Evolutionary conservation across 2,888 invertebrate species (phyloP).

Genomic region (Drosophila phalerata): DNA sequence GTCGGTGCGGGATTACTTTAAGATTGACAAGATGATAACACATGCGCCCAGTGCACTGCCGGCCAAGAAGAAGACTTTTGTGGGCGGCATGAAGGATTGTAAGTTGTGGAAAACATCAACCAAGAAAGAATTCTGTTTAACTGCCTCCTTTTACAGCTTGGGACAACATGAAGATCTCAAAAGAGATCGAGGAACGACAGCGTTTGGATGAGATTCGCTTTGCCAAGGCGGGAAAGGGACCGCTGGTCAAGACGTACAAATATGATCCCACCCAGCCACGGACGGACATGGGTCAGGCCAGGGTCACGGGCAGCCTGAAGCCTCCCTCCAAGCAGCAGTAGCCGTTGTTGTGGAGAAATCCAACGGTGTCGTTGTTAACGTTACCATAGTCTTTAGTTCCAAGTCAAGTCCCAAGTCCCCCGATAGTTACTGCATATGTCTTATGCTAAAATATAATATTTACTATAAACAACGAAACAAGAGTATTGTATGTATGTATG

Average conservation of each 20-base stretch:
- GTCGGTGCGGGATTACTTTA: slow-evolving; percentile 90
- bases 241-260: slow-evolving; percentile 94
- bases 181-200: slow-evolving; percentile 91
- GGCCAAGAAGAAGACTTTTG: slow-evolving; percentile 91
- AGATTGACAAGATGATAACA: slow-evolving; percentile 89
- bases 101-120: slow-evolving; percentile 81
- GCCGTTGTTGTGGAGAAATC: not conserved
- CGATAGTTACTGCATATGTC: slow-evolving; percentile 35
- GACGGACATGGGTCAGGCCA: not conserved
- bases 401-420: slow-evolving; percentile 43
- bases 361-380: slow-evolving; percentile 40
- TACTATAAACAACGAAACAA: slow-evolving; percentile 43
- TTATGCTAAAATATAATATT: slow-evolving; percentile 65
- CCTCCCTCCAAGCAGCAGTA: slow-evolving; percentile 45
- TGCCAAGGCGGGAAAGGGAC: slow-evolving; percentile 93
- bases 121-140: not conserved
- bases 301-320: slow-evolving; percentile 22
- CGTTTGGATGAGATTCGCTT: slow-evolving; percentile 92
- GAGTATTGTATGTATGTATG: not conserved
- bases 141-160: slow-evolving; percentile 87
- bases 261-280: slow-evolving; percentile 91
- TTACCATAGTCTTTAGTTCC: slow-evolving; percentile 62
- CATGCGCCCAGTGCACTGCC: slow-evolving; percentile 88
- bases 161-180: slow-evolving; percentile 92
- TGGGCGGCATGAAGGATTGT: slow-evolving; percentile 92